Evolutionary conservation across 92 coral and sea anemone genomes (phyloP), one percentile per base, ranked within the genome.

Genomic region (Paragorgia papillata): DNA sequence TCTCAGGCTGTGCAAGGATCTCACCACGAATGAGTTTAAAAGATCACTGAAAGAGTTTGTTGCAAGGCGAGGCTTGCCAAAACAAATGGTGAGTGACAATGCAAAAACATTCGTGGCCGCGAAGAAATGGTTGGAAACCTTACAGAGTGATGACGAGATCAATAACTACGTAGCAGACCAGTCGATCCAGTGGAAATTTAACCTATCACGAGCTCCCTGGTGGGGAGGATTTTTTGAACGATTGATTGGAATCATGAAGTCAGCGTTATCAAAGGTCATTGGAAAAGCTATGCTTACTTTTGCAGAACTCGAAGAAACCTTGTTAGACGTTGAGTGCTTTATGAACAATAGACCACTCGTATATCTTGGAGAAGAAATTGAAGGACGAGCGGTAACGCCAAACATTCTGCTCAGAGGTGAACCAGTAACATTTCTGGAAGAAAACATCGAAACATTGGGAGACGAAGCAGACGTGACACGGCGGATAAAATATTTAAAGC

Each of bases 291-390:
- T 84, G 33, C 84, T 88, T 2, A 80, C 69, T 35, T 88, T 43
- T 40, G 28, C 60, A 0, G 89, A 88, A 46, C 63, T 88, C 7
- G 81, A 85, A 51, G 87, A 85, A 40, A 75, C 70, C 21, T 32
- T 84, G 50, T 34, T 84, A 9, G 92, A 88, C 67, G 79, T 84
- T 0, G 88, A 88, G 34, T 74, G 41, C 13, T 32, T 31, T 31
- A 80, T 80, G 86, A 88, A 84, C 69, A 84, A 88, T 76, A 28
- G 88, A 40, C 89, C 92, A 61, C 66, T 88, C 41, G 10, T 56
- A 12, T 88, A 88, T 22, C 83, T 61, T 13, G 88, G 86, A 0
- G 91, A 88, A 60, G 91, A 68, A 78, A 21, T 26, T 20, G 61
- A 55, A 27, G 39, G 39, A 18, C 33, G 40, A 60, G 40, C 67